These are phyloP conservation scores for Apeltes quadracus DNA, from an alignment of 2,113 vertebrate genomes.

Conservation along the genomic window DNA sequence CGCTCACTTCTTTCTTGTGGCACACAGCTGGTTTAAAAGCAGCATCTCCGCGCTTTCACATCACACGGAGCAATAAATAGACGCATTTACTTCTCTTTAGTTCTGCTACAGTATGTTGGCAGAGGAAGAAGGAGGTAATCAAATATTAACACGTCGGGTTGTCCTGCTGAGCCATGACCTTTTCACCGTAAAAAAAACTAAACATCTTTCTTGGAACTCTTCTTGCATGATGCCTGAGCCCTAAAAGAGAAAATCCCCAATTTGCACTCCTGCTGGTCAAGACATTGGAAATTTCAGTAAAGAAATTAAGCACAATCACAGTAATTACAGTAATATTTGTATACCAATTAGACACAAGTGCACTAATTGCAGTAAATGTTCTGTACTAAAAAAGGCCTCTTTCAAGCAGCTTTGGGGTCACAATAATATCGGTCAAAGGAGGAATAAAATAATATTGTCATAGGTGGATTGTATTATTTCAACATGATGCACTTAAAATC, in stretches of 20 bases:
- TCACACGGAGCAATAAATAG: slow-evolving; percentile 30
- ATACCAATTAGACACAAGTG: not conserved
- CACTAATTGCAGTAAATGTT: not conserved
- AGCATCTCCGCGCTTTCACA: slow-evolving; percentile 25
- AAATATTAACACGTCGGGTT: slow-evolving; percentile 43
- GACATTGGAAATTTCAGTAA: not conserved
- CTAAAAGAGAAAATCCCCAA: not conserved
- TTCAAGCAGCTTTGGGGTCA: not conserved
- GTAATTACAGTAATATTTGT: no score
- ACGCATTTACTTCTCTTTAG: slow-evolving; percentile 16
- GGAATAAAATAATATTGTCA: not conserved
- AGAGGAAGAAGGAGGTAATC: slow-evolving; percentile 22
- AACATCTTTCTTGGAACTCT: slow-evolving; percentile 3
- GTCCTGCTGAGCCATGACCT: slow-evolving; percentile 3
- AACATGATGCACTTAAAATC: slow-evolving; percentile 6
- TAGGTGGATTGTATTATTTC: not conserved
- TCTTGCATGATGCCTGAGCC: not conserved
- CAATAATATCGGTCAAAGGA: not conserved
- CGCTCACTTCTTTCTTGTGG: slow-evolving; percentile 37
- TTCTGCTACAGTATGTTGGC: slow-evolving; percentile 34
- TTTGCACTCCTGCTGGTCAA: not conserved
- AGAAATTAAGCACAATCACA: not conserved
- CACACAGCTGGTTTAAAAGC: slow-evolving; percentile 44
- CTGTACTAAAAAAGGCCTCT: not conserved
- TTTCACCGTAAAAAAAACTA: not conserved